Conservation (phyloP, 2,888 invertebrate genomes). For the Brassicogethes aeneus region DNA sequence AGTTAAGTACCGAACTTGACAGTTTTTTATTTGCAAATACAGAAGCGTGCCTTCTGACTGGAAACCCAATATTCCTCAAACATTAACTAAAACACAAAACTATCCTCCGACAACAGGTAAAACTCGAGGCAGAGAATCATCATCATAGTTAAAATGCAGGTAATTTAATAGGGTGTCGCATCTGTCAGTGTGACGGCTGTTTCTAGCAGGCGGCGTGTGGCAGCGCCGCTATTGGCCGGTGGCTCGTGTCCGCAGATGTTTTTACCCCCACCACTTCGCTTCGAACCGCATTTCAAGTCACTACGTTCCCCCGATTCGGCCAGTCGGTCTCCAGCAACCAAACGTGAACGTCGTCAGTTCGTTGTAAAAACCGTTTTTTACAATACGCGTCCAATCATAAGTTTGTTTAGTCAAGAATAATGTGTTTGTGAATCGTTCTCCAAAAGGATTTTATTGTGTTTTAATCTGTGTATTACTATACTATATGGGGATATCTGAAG, state of each 20-base stretch:
- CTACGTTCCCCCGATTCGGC: not conserved
- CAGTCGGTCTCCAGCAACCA: not conserved
- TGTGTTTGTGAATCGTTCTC: no score
- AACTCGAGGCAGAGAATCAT: conserved; percentile 10
- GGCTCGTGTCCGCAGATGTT: conserved; percentile 45
- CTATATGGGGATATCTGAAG: conserved; percentile 40
- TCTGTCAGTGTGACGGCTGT: conserved; percentile 27
- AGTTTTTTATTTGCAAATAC: no score
- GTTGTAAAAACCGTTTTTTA: not conserved
- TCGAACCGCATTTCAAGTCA: conserved; percentile 21
- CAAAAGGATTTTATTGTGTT: no score
- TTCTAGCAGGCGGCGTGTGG: conserved; percentile 49
- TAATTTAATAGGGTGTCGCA: conserved; percentile 31
- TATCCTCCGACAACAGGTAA: conserved; percentile 14
- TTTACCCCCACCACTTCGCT: conserved; percentile 20
- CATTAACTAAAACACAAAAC: no score
- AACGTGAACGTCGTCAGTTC: not conserved
- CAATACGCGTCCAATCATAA: conserved; percentile 1
- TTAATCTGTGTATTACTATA: conserved; percentile 2
- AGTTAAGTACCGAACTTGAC: no score
- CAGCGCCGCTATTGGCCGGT: conserved; percentile 48
- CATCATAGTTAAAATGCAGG: conserved; percentile 24
- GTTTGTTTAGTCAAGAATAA: not conserved
- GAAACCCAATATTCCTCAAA: no score
- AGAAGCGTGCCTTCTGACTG: no score